Evolutionary conservation across 2,113 vertebrate species (phyloP).

Genomic region (Aythya baeri): DNA sequence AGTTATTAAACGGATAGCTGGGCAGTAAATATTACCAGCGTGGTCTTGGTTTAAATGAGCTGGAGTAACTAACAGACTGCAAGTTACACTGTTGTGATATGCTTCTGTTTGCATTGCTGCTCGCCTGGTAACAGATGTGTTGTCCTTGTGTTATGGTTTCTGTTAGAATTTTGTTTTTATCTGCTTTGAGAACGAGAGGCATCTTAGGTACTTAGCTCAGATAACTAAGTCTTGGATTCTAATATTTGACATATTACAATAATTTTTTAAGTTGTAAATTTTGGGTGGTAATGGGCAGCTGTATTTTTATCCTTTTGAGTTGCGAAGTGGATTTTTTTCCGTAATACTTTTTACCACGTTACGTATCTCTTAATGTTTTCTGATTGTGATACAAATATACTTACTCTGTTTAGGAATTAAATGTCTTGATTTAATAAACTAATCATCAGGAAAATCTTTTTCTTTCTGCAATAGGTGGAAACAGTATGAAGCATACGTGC

Average conservation of each 20-base stretch:
- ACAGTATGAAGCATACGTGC: constrained; percentile 95
- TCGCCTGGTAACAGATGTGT: background rate
- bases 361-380: background rate
- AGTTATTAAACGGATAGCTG: background rate
- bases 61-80: background rate
- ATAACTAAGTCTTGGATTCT: background rate
- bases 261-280: background rate
- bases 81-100: background rate
- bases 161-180: background rate
- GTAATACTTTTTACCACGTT: background rate
- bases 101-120: background rate
- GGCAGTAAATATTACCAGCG: background rate
- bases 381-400: background rate
- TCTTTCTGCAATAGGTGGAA: constrained; percentile 88
- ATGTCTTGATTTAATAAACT: background rate
- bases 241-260: background rate
- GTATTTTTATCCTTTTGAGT: background rate
- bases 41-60: background rate
- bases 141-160: background rate
- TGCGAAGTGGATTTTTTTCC: background rate
- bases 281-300: background rate
- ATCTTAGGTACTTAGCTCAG: background rate
- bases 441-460: constrained; percentile 5
- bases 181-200: background rate
- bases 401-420: background rate